phyloP scores from a whole-genome alignment of 2,888 invertebrate genomes.

The Arctia plantaginis region DNA sequence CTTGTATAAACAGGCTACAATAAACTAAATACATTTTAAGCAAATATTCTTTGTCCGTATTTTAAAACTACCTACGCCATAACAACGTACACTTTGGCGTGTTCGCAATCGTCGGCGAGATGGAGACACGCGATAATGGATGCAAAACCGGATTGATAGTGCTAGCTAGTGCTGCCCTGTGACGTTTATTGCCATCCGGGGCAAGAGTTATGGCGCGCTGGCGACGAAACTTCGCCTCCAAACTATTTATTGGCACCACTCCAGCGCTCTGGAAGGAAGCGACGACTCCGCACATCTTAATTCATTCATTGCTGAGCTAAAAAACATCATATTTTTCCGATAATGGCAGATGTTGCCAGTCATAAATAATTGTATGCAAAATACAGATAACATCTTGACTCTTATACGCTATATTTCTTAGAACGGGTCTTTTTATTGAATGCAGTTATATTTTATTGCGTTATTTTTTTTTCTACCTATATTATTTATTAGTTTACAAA shows the following conservation, averaged over 20 bases:
- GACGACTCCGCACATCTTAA: slow-evolving; percentile 66
- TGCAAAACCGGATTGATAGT: slow-evolving; percentile 81
- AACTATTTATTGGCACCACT: slow-evolving; percentile 80
- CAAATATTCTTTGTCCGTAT: slow-evolving; percentile 6
- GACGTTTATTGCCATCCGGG: slow-evolving; percentile 79
- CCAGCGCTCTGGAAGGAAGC: slow-evolving; percentile 70
- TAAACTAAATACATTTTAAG: neutral
- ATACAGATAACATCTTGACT: slow-evolving; percentile 31
- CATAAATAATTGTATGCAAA: slow-evolving; percentile 54
- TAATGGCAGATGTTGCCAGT: slow-evolving; percentile 71
- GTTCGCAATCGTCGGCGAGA: slow-evolving; percentile 59
- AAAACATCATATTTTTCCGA: slow-evolving; percentile 78
- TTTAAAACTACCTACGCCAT: slow-evolving; percentile 20
- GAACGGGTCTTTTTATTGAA: slow-evolving; percentile 22
- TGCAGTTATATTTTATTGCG: slow-evolving; percentile 37
- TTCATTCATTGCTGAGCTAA: slow-evolving; percentile 78
- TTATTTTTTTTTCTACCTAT: slow-evolving; percentile 30
- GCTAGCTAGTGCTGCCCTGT: slow-evolving; percentile 70
- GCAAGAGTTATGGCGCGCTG: slow-evolving; percentile 69
- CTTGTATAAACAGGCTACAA: too few relatives aligned
- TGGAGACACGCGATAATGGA: slow-evolving; percentile 79
- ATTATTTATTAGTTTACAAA: slow-evolving; percentile 31
- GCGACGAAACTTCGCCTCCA: slow-evolving; percentile 74
- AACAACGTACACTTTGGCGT: slow-evolving; percentile 35
- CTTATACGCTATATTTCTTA: slow-evolving; percentile 29